Evolutionary conservation across 2,797 vertebrate species (phyloP).

Genomic region (Fratercula arctica): DNA sequence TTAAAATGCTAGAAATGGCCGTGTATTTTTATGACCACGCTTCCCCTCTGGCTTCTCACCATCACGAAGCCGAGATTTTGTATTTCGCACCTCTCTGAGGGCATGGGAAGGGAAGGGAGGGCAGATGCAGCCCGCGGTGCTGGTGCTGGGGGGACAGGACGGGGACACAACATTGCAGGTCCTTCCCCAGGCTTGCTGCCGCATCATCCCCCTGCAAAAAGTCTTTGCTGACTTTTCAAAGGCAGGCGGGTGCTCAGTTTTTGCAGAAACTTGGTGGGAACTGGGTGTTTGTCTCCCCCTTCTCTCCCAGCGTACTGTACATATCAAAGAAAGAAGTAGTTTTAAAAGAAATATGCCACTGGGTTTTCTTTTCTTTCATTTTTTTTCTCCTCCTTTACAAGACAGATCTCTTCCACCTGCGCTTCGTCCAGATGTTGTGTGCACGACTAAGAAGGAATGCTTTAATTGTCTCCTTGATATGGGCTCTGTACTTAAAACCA

Average conservation of each 20-base stretch:
- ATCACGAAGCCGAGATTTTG: not conserved
- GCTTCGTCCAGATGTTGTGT: not conserved
- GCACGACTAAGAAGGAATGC: not conserved
- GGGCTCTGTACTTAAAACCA: not conserved
- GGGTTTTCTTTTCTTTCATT: not conserved
- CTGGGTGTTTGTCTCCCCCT: not conserved
- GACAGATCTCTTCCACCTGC: not conserved
- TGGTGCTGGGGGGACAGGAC: not conserved
- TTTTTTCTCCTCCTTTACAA: not conserved
- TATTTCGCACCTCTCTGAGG: not conserved
- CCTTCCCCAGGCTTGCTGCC: not conserved
- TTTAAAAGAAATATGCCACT: not conserved
- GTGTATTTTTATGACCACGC: not conserved
- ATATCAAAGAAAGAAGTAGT: not conserved
- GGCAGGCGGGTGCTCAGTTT: rapidly evolving
- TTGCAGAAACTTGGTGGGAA: not conserved
- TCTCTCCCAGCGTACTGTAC: rapidly evolving
- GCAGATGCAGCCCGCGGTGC: not conserved
- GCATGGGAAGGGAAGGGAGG: not conserved
- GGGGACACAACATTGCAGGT: not conserved
- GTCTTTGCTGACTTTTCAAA: not conserved
- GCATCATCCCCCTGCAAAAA: not conserved
- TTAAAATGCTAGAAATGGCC: not conserved
- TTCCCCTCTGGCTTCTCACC: not conserved
- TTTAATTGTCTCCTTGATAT: slow-evolving; percentile 1